Conservation (phyloP, 1,140 invertebrate species). For the Planococcus citri region DNA sequence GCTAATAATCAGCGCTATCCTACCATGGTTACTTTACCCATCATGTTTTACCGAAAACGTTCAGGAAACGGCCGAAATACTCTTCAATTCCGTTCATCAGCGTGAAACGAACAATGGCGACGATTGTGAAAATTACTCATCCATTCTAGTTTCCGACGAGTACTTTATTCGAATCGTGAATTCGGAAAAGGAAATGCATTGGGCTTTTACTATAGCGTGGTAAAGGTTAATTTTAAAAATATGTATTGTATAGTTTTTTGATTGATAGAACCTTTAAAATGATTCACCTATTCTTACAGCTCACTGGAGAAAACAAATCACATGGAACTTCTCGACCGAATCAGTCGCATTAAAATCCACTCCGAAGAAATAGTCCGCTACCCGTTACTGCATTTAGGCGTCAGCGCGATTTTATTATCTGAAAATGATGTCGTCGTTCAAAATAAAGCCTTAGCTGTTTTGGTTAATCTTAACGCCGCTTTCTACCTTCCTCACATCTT, state of each 20-base stretch:
- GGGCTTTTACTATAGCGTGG: neutral
- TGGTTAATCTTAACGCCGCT: neutral
- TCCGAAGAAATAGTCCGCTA: neutral
- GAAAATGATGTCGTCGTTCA: neutral
- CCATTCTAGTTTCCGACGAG: neutral
- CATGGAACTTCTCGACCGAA: neutral
- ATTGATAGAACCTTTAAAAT: too few species aligned
- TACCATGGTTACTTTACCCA: neutral
- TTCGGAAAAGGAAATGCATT: neutral
- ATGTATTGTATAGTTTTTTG: too few species aligned
- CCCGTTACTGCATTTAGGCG: neutral
- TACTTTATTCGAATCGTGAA: neutral
- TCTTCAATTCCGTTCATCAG: neutral
- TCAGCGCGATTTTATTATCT: neutral
- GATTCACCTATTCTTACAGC: too few species aligned
- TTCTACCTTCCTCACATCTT: neutral
- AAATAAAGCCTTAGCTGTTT: neutral
- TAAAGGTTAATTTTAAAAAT: too few species aligned
- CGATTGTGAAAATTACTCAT: too few species aligned
- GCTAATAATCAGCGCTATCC: neutral
- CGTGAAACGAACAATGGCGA: neutral
- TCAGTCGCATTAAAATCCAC: neutral
- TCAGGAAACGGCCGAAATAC: neutral
- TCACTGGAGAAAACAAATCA: neutral
- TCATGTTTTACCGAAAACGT: neutral